Evolutionary conservation across 1,140 invertebrate species (phyloP).

Genomic region (Lutraria rhynchaena): DNA sequence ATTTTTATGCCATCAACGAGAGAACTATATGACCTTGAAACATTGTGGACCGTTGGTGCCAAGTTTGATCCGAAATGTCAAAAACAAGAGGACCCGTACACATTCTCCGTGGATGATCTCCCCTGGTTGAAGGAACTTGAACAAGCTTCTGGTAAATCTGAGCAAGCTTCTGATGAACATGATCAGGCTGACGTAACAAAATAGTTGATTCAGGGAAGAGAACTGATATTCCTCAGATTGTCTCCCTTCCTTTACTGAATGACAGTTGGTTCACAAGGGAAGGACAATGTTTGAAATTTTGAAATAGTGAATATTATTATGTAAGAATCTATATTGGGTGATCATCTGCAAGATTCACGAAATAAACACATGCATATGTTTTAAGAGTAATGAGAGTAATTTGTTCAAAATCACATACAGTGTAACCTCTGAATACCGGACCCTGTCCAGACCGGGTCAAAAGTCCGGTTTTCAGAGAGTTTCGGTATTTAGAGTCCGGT

Average conservation of each 20-base stretch:
- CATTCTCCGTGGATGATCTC: conserved; percentile 37
- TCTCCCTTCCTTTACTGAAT: neutral
- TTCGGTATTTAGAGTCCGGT: too few relatives aligned
- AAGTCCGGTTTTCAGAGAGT: too few relatives aligned
- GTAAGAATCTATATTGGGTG: too few relatives aligned
- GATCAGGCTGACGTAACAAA: neutral
- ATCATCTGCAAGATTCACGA: too few relatives aligned
- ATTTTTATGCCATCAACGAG: conserved; percentile 89
- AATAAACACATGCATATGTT: too few relatives aligned
- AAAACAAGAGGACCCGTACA: conserved; percentile 45
- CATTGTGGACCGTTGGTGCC: conserved; percentile 92
- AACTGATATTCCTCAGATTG: neutral
- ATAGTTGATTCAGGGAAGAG: neutral
- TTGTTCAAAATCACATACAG: too few relatives aligned
- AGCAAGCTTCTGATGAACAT: conserved; percentile 9
- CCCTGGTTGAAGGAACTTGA: conserved; percentile 55
- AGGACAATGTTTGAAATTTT: too few relatives aligned
- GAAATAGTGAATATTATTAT: too few relatives aligned
- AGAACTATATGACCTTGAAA: conserved; percentile 92
- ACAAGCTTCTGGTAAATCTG: neutral
- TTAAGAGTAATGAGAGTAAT: too few relatives aligned
- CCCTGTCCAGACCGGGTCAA: too few relatives aligned
- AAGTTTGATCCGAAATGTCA: conserved; percentile 87
- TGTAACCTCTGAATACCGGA: too few relatives aligned
- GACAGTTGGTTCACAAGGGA: too few relatives aligned